Evolutionary conservation across 2,113 vertebrate genomes (phyloP), one percentile per base, ranked within the genome.

Genomic region (Scomber colias): DNA sequence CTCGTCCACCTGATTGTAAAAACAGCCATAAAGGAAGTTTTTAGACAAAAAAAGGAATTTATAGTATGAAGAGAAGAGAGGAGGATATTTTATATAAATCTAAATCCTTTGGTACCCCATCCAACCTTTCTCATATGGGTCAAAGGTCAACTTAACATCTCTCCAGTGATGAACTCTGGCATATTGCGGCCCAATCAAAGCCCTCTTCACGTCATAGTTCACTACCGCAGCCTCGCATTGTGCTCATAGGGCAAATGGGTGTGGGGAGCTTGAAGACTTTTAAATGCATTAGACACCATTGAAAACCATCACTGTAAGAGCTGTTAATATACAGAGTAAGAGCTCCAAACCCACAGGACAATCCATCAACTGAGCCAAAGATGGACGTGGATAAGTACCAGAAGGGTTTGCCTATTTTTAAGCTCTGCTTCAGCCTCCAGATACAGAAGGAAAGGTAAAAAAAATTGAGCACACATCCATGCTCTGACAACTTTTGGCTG

Each of bases 231-330:
- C 4, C 56, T 7, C 49, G 24, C 27, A n/a, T 54, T 31, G 27
- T 8, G 21, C 19, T 56, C 66, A 4, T 3, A 2, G 82, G 78
- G 44, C 77, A 86, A 65, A 79, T 77, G 81, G 3, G 14, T 19
- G 68, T 30, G 61, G 54, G 13, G 16, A 16, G 49, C 45, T 27
- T 4, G 24, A 49, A n/a, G 11, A 63, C 59, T 55, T 73, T 71
- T 24, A 17, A 63, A 85, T 72, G 15, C 30, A 67, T 66, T 50
- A 56, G 35, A 59, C 30, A 9, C 55, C 8, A 24, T 12, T 17
- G 51, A 49, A n/a, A 24, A 56, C 68, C 72, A 49, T 55, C 71
- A 15, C 0, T 24, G 76, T 71, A 16, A 19, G 57, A 35, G 50
- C 51, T 56, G 76, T 76, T 46, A 2, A 67, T 79, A 67, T 79